phyloP scores from a whole-genome alignment of 1,140 invertebrate species.

The Oppia nitens region DNA sequence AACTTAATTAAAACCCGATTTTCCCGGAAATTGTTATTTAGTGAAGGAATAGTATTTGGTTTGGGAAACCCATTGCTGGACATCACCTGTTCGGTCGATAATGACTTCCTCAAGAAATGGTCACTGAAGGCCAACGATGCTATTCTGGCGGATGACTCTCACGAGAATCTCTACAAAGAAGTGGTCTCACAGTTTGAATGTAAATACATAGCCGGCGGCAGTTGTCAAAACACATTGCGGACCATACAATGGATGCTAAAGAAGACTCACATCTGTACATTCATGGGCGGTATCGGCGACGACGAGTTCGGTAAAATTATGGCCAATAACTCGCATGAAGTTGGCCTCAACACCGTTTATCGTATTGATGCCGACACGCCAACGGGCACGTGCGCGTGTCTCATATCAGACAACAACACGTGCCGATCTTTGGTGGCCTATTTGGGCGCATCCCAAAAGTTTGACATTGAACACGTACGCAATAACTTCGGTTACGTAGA shows the following conservation, averaged over 20 bases:
- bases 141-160: slow-evolving; percentile 78
- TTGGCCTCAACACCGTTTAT: slow-evolving; percentile 72
- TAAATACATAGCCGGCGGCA: slow-evolving; percentile 38
- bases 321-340: slow-evolving; percentile 51
- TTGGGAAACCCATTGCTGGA: slow-evolving; percentile 93
- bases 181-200: slow-evolving; percentile 51
- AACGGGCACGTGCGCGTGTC: slow-evolving; percentile 72
- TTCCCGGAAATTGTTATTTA: too few species aligned
- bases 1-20: too few species aligned
- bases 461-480: slow-evolving; percentile 60
- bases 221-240: slow-evolving; percentile 17
- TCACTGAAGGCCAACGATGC: slow-evolving; percentile 39
- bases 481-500: slow-evolving; percentile 6
- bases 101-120: slow-evolving; percentile 58
- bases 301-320: slow-evolving; percentile 80
- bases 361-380: slow-evolving; percentile 53
- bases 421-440: slow-evolving; percentile 84
- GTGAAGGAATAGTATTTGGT: slow-evolving; percentile 43
- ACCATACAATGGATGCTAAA: slow-evolving; percentile 14
- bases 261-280: slow-evolving; percentile 27
- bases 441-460: slow-evolving; percentile 81
- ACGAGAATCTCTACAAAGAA: slow-evolving; percentile 49
- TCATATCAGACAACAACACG: slow-evolving; percentile 51
- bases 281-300: slow-evolving; percentile 83
- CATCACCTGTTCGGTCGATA: slow-evolving; percentile 66